phyloP scores from a whole-genome alignment of 1,140 invertebrate genomes.

The Diorhabda elongata region DNA sequence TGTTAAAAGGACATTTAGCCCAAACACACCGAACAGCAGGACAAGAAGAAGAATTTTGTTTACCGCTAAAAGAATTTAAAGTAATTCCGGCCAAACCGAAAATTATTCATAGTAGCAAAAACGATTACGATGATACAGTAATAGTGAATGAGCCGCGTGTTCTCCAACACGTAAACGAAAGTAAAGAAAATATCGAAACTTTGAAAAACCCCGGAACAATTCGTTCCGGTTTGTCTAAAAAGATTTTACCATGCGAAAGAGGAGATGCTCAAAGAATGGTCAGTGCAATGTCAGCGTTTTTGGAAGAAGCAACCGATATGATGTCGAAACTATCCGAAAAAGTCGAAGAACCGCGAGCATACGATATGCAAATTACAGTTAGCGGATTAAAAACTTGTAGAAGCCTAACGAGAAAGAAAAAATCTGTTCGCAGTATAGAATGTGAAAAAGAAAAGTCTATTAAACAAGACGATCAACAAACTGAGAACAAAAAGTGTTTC shows the following conservation, averaged over 20 bases:
- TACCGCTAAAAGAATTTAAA: slow-evolving; percentile 9
- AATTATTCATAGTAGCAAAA: slow-evolving; percentile 1
- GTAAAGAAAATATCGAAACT: not conserved
- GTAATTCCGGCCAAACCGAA: not conserved
- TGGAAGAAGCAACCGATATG: slow-evolving; percentile 42
- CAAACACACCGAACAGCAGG: not conserved
- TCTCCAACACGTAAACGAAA: slow-evolving; percentile 12
- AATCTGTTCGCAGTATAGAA: not conserved
- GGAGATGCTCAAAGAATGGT: slow-evolving; percentile 30
- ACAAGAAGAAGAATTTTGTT: slow-evolving; percentile 10
- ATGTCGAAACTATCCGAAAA: slow-evolving; percentile 36
- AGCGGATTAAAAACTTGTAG: not conserved
- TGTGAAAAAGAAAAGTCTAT: not conserved
- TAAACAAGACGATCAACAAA: not conserved
- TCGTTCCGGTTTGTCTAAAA: not conserved
- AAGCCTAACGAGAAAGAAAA: not conserved
- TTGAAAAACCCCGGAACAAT: not conserved
- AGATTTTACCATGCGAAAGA: slow-evolving; percentile 21
- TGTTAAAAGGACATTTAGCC: slow-evolving; percentile 6
- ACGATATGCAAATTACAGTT: not conserved
- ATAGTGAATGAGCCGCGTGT: slow-evolving; percentile 26
- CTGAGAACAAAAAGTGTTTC: not conserved
- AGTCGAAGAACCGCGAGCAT: not conserved
- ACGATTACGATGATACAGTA: slow-evolving; percentile 15
- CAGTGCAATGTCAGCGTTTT: slow-evolving; percentile 42